These are phyloP conservation scores for Anarrhichthys ocellatus DNA, from an alignment of 2,113 vertebrate genomes.

Conservation along the genomic window DNA sequence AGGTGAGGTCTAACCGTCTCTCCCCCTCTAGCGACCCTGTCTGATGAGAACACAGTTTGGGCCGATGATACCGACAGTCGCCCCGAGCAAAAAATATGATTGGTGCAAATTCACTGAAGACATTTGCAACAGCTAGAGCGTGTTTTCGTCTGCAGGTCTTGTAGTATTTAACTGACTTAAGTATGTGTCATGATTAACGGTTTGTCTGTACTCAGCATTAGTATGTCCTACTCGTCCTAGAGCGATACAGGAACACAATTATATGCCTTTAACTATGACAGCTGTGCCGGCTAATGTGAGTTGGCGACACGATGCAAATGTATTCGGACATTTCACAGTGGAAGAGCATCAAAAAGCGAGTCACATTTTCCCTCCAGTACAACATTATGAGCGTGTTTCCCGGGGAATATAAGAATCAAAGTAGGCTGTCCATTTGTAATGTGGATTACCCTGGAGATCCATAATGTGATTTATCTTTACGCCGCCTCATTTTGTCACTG, in stretches of 20 bases:
- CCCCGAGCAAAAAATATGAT: conserved; percentile 49
- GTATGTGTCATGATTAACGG: conserved; percentile 16
- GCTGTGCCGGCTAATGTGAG: conserved; percentile 25
- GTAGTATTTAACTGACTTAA: conserved; percentile 27
- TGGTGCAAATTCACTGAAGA: conserved; percentile 50
- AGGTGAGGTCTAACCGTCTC: conserved; percentile 55
- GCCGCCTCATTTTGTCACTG: conserved; percentile 66
- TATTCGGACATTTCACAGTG: conserved; percentile 48
- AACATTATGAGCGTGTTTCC: conserved; percentile 66
- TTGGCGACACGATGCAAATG: conserved; percentile 56
- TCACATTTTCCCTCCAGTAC: conserved; percentile 24
- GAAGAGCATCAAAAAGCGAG: conserved; percentile 49
- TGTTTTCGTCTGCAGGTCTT: conserved; percentile 22
- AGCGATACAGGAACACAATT: conserved; percentile 12
- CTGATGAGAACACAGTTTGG: conserved; percentile 78
- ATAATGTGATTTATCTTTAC: conserved; percentile 64
- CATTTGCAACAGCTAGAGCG: conserved; percentile 35
- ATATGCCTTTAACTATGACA: conserved; percentile 33
- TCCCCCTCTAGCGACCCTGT: conserved; percentile 57
- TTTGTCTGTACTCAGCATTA: conserved; percentile 5
- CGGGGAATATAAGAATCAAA: conserved; percentile 71
- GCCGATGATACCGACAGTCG: conserved; percentile 66
- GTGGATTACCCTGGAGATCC: conserved; percentile 75
- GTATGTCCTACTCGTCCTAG: neutral
- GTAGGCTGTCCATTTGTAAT: conserved; percentile 70